Base-by-base conservation (phyloP, 2,113 vertebrate genomes). In the Urocynchramus pylzowi region DNA sequence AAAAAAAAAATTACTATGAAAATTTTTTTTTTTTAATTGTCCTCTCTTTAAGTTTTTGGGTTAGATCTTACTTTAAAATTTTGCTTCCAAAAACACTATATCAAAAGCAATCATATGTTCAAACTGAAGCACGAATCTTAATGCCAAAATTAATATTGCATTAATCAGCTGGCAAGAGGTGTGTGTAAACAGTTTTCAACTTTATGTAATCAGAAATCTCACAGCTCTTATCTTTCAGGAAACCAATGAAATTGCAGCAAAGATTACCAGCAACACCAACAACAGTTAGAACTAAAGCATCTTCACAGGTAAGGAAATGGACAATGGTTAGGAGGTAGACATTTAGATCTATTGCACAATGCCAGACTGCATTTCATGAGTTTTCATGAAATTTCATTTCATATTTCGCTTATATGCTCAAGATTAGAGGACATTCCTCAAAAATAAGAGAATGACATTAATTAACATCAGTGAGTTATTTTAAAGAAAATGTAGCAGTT, bases 1-100 rank as follows among this genome's bases (percentile, higher is more conserved):
- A 44, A 88, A 87, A 69, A 93, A 95, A 26, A 59, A 89, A n/a
- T n/a, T 87, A 13, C 35, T 95, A 93, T 7, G 28, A 87, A 97
- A 84, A 57, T 64, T 73, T 4, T 75, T 27, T 44, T 44, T 49
- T 47, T 41, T 41, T 41, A 5, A 90, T 39, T 45, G 24, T 41
- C 31, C 33, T 60, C 35, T 96, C 93, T 95, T 91, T 33, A 96
- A 88, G 35, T 84, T 85, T 93, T 70, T 88, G 12, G 14, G 69
- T 21, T 42, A 16, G 15, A 87, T 92, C 64, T 60, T 2, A 49
- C 18, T 61, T 84, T 21, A 78, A n/a, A 31, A 24, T 68, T 89
- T 63, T 70, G 6, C 77, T 80, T 24, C 6, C 42, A 69, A 90
- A 93, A 22, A 18, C 22, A 49, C 65, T 54, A 1, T 64, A 86